A percentile compares a stretch with the other conserved stretches of the same genome.
phyloP scores from a whole-genome alignment of 2,113 vertebrate genomes.

The Tachuris rubrigastra region DNA sequence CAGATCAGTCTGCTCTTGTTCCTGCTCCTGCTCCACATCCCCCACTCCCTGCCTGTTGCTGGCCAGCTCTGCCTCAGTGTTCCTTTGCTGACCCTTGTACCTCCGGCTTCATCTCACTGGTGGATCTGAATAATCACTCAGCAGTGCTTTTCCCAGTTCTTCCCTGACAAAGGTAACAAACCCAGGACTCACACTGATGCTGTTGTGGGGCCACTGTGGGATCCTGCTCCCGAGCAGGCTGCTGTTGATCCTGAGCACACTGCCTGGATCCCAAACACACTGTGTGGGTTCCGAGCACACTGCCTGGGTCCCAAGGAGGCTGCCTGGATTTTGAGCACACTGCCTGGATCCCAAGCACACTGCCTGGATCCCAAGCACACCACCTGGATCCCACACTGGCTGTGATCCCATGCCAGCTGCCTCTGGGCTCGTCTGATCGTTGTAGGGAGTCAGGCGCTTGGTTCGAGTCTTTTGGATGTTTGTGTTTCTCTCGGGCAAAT shows the following conservation, averaged over 20 bases:
- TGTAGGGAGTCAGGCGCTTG: not conserved
- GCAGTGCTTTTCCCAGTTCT: not conserved
- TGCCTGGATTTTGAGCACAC: not conserved
- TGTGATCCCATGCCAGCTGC: not conserved
- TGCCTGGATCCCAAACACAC: not conserved
- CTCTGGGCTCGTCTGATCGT: not conserved
- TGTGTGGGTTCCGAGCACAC: not conserved
- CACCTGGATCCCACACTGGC: not conserved
- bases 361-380: not conserved
- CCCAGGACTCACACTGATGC: not conserved
- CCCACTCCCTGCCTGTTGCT: not conserved
- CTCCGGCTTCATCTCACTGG: not conserved
- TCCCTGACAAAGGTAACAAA: fast-evolving
- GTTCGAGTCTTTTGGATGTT: not conserved
- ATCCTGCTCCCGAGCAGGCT: not conserved
- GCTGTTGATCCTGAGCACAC: not conserved
- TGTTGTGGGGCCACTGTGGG: not conserved
- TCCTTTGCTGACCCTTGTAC: not conserved
- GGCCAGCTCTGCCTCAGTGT: not conserved
- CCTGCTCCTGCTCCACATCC: not conserved
- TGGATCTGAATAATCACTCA: not conserved
- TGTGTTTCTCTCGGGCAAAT: not conserved
- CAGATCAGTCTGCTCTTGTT: not conserved
- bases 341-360: not conserved
- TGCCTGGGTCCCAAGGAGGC: not conserved